phyloP scores from a whole-genome alignment of 2,113 vertebrate species.

The Cyphomyrus plagiostoma region DNA sequence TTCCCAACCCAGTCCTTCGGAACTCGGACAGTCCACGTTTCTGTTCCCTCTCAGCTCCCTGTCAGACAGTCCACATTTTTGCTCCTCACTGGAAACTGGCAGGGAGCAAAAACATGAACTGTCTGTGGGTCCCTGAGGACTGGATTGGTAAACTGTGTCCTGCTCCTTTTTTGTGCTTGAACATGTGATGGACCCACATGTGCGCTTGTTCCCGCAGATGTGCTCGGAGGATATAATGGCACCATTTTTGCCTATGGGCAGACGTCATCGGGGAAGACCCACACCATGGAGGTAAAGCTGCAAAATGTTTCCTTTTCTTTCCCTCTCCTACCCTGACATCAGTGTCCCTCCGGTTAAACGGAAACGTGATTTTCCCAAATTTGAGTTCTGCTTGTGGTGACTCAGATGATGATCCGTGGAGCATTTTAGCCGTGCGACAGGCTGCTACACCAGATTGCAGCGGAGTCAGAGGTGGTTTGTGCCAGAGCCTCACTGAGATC shows the following conservation, averaged over 20 bases:
- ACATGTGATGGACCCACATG: not conserved
- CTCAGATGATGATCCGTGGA: not conserved
- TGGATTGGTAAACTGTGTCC: not conserved
- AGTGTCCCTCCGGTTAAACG: not conserved
- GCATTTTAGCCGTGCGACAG: not conserved
- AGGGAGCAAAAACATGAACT: too few species aligned
- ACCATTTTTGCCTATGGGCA: constrained; percentile 96
- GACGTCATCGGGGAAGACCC: constrained; percentile 90
- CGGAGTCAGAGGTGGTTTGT: not conserved
- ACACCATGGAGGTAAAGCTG: constrained; percentile 89
- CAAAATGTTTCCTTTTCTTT: not conserved
- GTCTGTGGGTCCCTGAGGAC: not conserved
- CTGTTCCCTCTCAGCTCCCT: not conserved
- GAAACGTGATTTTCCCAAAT: not conserved
- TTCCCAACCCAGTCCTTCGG: not conserved
- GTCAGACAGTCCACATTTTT: not conserved
- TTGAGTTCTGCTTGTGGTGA: not conserved
- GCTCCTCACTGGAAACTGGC: not conserved
- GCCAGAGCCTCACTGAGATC: not conserved
- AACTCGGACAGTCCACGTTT: not conserved
- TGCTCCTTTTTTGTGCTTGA: not conserved
- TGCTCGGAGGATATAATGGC: constrained; percentile 90
- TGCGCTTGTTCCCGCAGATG: constrained; percentile 60
- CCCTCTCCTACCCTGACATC: not conserved
- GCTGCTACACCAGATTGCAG: not conserved